These are phyloP conservation scores for Lathamus discolor DNA, from an alignment of 2,113 vertebrate species.

Conservation along the genomic window DNA sequence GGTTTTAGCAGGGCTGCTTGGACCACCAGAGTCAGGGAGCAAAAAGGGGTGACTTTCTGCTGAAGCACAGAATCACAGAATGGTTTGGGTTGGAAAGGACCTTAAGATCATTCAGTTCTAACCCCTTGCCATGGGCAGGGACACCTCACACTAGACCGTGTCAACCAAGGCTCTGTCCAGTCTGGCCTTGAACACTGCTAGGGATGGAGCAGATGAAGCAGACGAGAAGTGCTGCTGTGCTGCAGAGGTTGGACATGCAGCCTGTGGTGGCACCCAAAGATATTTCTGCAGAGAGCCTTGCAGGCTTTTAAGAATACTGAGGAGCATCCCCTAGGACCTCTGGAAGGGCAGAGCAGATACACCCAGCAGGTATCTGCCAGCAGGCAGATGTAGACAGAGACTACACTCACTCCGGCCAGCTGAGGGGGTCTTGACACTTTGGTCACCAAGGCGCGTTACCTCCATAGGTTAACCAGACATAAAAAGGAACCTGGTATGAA, in stretches of 20 bases:
- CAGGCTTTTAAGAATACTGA: neutral
- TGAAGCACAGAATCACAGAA: neutral
- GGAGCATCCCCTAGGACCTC: neutral
- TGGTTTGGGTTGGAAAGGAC: neutral
- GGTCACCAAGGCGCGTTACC: neutral
- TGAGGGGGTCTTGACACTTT: accelerated
- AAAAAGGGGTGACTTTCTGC: neutral
- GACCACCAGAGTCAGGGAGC: accelerated
- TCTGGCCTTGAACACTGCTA: neutral
- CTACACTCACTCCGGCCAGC: neutral
- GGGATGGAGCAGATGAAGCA: neutral
- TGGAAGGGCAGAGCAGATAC: neutral
- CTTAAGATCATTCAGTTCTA: neutral
- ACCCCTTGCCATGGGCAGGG: neutral
- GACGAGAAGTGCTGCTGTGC: neutral
- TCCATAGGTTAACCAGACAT: neutral
- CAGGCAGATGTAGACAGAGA: neutral
- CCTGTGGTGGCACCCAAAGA: neutral
- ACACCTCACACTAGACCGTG: neutral
- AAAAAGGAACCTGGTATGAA: accelerated
- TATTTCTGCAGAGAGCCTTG: neutral
- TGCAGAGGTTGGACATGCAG: neutral
- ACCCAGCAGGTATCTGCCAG: neutral
- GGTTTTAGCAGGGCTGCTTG: neutral
- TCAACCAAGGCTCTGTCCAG: neutral